Conservation (phyloP, 2,797 vertebrate genomes). For the Esox masquinongy region DNA sequence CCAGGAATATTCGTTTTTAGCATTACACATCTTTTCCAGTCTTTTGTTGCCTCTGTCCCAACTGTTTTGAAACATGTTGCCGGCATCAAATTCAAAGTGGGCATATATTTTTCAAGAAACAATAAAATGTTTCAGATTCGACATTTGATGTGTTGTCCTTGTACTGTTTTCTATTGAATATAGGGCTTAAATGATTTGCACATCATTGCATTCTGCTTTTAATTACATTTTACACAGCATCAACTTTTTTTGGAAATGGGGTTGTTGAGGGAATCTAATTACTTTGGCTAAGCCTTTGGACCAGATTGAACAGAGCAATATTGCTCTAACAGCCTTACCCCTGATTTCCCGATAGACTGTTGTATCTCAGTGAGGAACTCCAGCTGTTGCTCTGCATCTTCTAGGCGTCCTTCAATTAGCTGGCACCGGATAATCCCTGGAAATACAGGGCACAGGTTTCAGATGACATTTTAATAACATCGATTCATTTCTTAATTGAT, state of each 20-base stretch:
- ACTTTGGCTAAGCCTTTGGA: background rate
- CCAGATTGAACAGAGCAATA: background rate
- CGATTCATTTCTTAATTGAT: background rate
- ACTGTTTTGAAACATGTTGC: too few species aligned
- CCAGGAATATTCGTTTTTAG: too few species aligned
- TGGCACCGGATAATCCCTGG: conserved; percentile 93
- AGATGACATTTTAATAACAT: background rate
- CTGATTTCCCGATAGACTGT: conserved; percentile 91
- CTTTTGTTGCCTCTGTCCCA: too few species aligned
- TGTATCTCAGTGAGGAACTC: conserved; percentile 94
- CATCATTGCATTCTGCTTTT: too few species aligned
- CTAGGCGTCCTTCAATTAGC: conserved; percentile 84
- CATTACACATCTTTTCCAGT: too few species aligned
- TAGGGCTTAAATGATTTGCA: too few species aligned
- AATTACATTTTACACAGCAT: too few species aligned
- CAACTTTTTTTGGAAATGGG: background rate
- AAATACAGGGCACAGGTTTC: conserved; percentile 26
- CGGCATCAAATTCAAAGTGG: too few species aligned
- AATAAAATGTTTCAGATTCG: too few species aligned
- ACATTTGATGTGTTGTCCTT: too few species aligned
- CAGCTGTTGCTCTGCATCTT: conserved; percentile 92
- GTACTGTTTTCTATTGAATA: too few species aligned
- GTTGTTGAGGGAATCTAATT: background rate
- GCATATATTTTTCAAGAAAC: too few species aligned
- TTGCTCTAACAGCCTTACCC: conserved; percentile 67